These are phyloP conservation scores for Apamea sordens DNA, from an alignment of 2,888 invertebrate genomes.

Conservation along the genomic window DNA sequence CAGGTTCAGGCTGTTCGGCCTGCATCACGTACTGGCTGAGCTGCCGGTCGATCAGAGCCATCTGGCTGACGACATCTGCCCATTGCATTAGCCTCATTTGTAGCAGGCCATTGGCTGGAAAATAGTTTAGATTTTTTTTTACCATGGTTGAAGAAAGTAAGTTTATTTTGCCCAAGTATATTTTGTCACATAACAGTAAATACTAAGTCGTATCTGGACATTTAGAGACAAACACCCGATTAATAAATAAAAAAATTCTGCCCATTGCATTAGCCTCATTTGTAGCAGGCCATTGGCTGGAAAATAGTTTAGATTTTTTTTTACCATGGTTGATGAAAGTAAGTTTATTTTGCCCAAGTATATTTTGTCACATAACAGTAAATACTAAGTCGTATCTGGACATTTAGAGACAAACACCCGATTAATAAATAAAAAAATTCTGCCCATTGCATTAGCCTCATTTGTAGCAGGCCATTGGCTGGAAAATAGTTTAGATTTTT, in stretches of 20 bases:
- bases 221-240: background rate
- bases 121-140: background rate
- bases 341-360: no score
- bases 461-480: constrained; percentile 56
- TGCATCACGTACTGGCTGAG: constrained; percentile 33
- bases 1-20: constrained; percentile 15
- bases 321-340: background rate
- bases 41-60: constrained; percentile 50
- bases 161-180: background rate
- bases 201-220: background rate
- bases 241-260: no score
- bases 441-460: constrained; percentile 58
- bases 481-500: constrained; percentile 8
- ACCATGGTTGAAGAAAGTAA: background rate
- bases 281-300: constrained; percentile 57
- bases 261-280: constrained; percentile 59
- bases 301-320: background rate
- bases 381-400: background rate
- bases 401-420: background rate
- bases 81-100: constrained; percentile 59
- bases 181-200: background rate
- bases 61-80: constrained; percentile 51
- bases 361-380: background rate
- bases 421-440: no score
- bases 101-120: constrained; percentile 54